Conservation (phyloP, 2,797 vertebrate species). For the Sylvia borin region DNA sequence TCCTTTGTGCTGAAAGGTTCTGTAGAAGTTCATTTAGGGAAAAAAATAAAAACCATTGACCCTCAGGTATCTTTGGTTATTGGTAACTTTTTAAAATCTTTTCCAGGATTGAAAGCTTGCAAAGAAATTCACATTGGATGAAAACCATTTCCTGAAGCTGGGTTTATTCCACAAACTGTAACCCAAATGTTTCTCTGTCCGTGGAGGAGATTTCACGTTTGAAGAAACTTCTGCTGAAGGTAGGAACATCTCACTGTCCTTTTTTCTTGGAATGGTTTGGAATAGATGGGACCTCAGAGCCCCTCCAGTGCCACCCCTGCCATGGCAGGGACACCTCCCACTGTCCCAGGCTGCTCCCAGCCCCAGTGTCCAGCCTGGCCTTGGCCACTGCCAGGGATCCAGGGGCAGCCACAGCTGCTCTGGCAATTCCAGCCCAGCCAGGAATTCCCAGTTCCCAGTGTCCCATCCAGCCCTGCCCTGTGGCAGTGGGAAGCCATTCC, state of each 20-base stretch:
- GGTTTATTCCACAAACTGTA: conserved; percentile 81
- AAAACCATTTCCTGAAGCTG: conserved; percentile 74
- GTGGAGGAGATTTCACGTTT: conserved; percentile 81
- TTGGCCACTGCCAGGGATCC: not conserved
- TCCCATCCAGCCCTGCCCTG: not conserved
- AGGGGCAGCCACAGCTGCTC: not conserved
- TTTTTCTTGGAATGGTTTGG: not conserved
- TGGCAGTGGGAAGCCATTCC: not conserved
- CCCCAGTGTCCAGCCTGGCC: not conserved
- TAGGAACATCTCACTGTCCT: not conserved
- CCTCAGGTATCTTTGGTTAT: not conserved
- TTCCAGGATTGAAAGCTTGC: conserved; percentile 42
- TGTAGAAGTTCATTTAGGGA: not conserved
- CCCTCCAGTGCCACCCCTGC: not conserved
- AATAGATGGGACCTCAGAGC: rapidly evolving
- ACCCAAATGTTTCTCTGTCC: conserved; percentile 87
- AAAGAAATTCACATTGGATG: conserved; percentile 75
- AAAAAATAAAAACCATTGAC: not conserved
- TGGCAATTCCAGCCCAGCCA: not conserved
- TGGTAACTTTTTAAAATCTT: not conserved
- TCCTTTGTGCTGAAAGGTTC: not conserved
- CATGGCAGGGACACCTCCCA: not conserved
- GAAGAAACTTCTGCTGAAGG: conserved; percentile 65
- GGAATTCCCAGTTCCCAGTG: not conserved
- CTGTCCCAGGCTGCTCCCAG: not conserved